Evolutionary conservation across 53 echinoderm and acorn worm genomes (phyloP), one percentile per base, ranked within the genome.

Genomic region (Pentamera pediparva): DNA sequence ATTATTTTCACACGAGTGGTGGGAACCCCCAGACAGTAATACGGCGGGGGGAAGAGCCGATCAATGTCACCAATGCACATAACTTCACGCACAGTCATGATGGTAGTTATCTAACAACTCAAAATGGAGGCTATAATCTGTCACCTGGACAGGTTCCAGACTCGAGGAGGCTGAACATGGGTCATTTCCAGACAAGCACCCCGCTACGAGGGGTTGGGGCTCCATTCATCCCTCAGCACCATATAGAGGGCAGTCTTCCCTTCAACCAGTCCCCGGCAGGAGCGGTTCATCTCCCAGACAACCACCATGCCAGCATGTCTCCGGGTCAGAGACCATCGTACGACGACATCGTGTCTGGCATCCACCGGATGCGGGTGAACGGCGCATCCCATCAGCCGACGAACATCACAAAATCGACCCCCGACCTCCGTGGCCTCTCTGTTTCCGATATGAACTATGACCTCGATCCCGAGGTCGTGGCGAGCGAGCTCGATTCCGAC

Each of bases 401-500:
- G 39, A 24, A 32, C 20, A 19, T 54, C 12, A 35, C 73, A 10
- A 72, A 72, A 32, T 72, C 73, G 2, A 72, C 73, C 35, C 73
- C 73, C 27, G 73, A 72, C 22, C 36, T 72, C 11, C 33, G 73
- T 9, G 22, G 73, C 22, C 55, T 72, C 7, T 72, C 73, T 21
- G 33, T 35, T 24, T 35, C 32, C 17, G 73, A 72, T 19, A 54
- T 72, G 36, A 72, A 72, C 73, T 50, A 53, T 43, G 69, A 69
- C 69, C 43, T 69, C 20, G 73, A 72, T 35, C 73, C 73, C 1
- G 73, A 72, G 19, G 33, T 72, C 19, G 73, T 72, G 34, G 73
- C 73, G 5, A 72, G 73, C 25, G 73, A 72, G 32, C 36, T 72
- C 21, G 73, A 72, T 15, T 72, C 73, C 12, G 73, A 72, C 38